A percentile compares a stretch with the other conserved stretches of the same genome.
Conservation (phyloP, 2,113 vertebrate genomes). For the Odobenus rosmarus region DNA sequence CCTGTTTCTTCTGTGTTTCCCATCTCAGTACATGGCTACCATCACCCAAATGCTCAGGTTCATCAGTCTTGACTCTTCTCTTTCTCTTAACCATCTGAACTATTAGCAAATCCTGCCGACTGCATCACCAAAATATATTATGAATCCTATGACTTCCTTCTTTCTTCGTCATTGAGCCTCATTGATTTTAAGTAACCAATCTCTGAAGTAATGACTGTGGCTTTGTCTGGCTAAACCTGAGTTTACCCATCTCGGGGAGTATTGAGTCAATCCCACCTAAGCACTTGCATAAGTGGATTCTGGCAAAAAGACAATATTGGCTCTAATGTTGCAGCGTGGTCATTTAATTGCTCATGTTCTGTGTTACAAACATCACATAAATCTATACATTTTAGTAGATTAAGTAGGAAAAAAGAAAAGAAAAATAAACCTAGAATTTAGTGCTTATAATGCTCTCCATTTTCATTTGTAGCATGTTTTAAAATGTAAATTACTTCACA, state of each 20-base stretch:
- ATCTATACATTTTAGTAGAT: neutral
- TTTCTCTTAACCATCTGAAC: conserved; percentile 35
- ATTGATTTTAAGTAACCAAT: conserved; percentile 16
- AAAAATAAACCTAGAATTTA: conserved; percentile 12
- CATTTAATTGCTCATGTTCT: conserved; percentile 25
- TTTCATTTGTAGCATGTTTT: conserved; percentile 1
- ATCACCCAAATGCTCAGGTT: neutral
- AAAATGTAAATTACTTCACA: conserved; percentile 39
- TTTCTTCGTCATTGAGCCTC: neutral
- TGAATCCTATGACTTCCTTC: conserved; percentile 23
- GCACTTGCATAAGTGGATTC: neutral
- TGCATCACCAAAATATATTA: conserved; percentile 7
- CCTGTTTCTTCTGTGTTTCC: neutral
- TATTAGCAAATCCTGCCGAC: conserved; percentile 12
- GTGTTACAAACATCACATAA: conserved; percentile 24
- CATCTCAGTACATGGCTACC: neutral
- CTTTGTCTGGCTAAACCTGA: conserved; percentile 1
- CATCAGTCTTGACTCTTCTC: conserved; percentile 12
- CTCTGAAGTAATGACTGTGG: conserved; percentile 35
- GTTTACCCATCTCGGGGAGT: neutral
- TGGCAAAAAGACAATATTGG: neutral
- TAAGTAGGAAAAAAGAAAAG: neutral
- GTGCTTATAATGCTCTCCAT: neutral
- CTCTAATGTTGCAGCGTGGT: neutral
- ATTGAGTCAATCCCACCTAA: neutral